A percentile compares a stretch with the other conserved stretches of the same genome.
These are phyloP conservation scores for Tenebrosternarchus preto DNA, from an alignment of 2,113 vertebrate species.

Conservation along the genomic window DNA sequence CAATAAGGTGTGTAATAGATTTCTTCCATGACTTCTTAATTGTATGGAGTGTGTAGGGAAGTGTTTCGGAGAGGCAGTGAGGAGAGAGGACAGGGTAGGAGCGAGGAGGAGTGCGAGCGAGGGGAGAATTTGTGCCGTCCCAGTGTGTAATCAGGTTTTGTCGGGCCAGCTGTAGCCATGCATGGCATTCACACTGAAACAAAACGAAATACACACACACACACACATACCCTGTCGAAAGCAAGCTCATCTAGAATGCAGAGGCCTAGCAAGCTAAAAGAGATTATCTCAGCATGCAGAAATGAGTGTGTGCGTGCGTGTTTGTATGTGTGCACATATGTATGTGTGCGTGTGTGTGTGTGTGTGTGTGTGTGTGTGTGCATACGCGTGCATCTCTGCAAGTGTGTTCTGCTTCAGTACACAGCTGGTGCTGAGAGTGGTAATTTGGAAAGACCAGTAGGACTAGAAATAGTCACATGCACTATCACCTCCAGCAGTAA, in stretches of 20 bases:
- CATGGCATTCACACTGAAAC: constrained; percentile 10
- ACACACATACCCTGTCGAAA: constrained; percentile 17
- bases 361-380: constrained; percentile 44
- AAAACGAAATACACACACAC: neutral
- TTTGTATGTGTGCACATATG: constrained; percentile 48
- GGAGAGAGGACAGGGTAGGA: neutral
- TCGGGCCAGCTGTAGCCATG: constrained; percentile 46
- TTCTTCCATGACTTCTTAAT: constrained; percentile 75
- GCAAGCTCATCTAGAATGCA: constrained; percentile 33
- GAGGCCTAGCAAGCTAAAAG: constrained; percentile 29
- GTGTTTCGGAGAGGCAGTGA: constrained; percentile 27
- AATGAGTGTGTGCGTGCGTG: constrained; percentile 29
- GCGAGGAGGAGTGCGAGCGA: neutral
- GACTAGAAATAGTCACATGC: constrained; percentile 44
- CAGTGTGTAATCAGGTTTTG: constrained; percentile 52
- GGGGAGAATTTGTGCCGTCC: constrained; percentile 17
- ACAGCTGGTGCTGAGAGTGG: constrained; percentile 31
- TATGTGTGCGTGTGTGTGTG: constrained; percentile 45
- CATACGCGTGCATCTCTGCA: constrained; percentile 51
- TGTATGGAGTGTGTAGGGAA: constrained; percentile 57
- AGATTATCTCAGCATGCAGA: constrained; percentile 35
- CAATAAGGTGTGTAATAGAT: constrained; percentile 82
- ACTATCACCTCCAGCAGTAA: constrained; percentile 21
- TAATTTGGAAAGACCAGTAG: constrained; percentile 12
- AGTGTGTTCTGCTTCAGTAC: constrained; percentile 22